phyloP scores from a whole-genome alignment of 1,140 invertebrate genomes.

The Hyles euphorbiae region DNA sequence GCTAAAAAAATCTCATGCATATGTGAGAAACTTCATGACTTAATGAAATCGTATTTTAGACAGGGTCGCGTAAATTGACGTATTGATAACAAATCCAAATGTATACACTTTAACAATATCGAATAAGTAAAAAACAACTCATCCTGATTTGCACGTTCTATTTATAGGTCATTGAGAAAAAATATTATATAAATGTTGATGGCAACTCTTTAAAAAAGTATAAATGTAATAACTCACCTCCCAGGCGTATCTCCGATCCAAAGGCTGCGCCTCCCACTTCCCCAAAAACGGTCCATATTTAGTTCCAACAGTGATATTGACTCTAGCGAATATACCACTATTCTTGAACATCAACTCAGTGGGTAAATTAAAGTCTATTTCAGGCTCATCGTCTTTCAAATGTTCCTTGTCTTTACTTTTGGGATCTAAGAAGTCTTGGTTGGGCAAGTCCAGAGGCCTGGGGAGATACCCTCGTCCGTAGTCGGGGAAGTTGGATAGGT shows the following conservation, averaged over 20 bases:
- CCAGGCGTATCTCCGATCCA: constrained; percentile 81
- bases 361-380: constrained; percentile 45
- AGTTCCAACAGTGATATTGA: constrained; percentile 76
- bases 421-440: constrained; percentile 43
- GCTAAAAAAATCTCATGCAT: no score
- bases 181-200: no score
- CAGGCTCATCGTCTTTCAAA: constrained; percentile 40
- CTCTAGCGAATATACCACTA: constrained; percentile 76
- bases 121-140: no score
- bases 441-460: constrained; percentile 44
- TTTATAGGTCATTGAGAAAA: no score
- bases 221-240: constrained; percentile 77
- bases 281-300: constrained; percentile 84
- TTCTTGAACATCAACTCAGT: constrained; percentile 68
- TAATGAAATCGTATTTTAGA: no score
- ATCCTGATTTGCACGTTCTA: no score
- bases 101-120: no score
- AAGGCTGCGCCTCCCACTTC: constrained; percentile 79
- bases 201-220: no score
- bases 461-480: constrained; percentile 44
- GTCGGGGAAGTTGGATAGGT: constrained; percentile 49
- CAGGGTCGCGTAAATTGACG: no score
- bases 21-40: no score
- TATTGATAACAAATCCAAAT: no score
- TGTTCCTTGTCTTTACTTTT: constrained; percentile 52